Evolutionary conservation across 2,888 invertebrate genomes (phyloP).

Genomic region (Emesis furor): DNA sequence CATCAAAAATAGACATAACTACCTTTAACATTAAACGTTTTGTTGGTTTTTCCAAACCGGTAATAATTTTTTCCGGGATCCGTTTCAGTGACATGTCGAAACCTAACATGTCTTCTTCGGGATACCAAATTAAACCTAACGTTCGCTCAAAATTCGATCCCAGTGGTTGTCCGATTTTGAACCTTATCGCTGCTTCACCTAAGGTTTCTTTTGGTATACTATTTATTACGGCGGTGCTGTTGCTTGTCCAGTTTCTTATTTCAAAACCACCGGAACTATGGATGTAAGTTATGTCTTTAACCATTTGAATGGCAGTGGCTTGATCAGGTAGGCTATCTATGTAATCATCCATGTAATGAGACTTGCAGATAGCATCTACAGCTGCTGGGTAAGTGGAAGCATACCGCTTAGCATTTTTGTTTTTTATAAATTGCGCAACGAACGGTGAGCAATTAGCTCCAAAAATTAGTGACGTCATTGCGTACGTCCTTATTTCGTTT

Average conservation of each 20-base stretch:
- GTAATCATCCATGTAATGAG: slow-evolving; percentile 73
- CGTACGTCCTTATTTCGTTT: neutral
- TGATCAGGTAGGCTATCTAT: slow-evolving; percentile 66
- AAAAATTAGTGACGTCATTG: slow-evolving; percentile 49
- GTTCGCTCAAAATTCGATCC: slow-evolving; percentile 58
- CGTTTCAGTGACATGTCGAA: slow-evolving; percentile 68
- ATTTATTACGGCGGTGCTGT: neutral
- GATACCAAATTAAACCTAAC: slow-evolving; percentile 72
- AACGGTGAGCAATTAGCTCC: slow-evolving; percentile 67
- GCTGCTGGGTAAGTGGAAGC: slow-evolving; percentile 3
- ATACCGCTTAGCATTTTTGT: neutral
- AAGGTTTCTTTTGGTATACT: slow-evolving; percentile 24
- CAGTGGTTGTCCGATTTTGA: slow-evolving; percentile 58
- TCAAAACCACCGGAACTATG: neutral
- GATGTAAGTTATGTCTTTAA: slow-evolving; percentile 47
- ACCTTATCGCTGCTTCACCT: slow-evolving; percentile 53
- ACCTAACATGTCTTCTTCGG: slow-evolving; percentile 59
- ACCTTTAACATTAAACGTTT: slow-evolving; percentile 64
- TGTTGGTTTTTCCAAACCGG: slow-evolving; percentile 61
- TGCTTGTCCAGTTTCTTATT: neutral
- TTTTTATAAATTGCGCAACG: neutral
- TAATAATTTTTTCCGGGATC: slow-evolving; percentile 48
- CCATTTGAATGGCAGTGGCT: slow-evolving; percentile 50
- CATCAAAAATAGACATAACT: slow-evolving; percentile 72
- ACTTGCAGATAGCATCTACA: slow-evolving; percentile 51